Percentiles rank a stretch among this genome's conserved stretches.
Conservation (phyloP, 1,140 invertebrate genomes). For the Euwallacea similis region DNA sequence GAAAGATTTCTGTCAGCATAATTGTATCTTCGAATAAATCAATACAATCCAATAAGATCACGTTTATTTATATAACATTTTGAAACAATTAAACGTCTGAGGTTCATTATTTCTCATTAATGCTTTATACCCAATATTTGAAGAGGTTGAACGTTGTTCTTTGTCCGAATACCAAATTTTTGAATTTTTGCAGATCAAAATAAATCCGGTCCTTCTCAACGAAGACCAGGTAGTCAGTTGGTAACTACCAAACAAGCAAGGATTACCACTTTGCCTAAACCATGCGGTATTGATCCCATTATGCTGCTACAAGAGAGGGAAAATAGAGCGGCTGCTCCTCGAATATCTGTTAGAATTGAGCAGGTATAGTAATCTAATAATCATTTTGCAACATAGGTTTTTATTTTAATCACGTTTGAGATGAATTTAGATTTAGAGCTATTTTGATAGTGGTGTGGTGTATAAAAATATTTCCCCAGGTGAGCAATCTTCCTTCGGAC, state of each 20-base stretch:
- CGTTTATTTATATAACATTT: too few relatives aligned
- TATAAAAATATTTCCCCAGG: conserved; percentile 23
- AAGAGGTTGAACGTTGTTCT: too few relatives aligned
- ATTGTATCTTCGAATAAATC: too few relatives aligned
- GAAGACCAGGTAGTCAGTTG: conserved; percentile 24
- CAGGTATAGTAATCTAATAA: conserved; percentile 53
- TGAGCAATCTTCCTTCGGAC: conserved; percentile 83
- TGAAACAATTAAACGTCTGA: too few relatives aligned
- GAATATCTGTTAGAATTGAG: conserved; percentile 82
- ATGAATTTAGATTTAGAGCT: too few relatives aligned
- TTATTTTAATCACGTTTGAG: not conserved
- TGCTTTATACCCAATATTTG: too few relatives aligned
- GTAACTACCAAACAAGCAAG: conserved; percentile 67
- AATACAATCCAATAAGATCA: too few relatives aligned
- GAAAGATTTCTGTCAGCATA: too few relatives aligned
- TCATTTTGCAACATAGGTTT: not conserved
- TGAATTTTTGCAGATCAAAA: conserved; percentile 3
- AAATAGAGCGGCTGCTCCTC: conserved; percentile 82
- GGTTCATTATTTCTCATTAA: too few relatives aligned
- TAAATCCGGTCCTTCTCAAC: conserved; percentile 22
- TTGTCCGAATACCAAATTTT: too few relatives aligned
- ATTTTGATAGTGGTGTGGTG: not conserved
- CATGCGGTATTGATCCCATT: conserved; percentile 89
- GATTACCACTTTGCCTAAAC: conserved; percentile 87
- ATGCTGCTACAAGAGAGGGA: conserved; percentile 92